A percentile compares a stretch with the other conserved stretches of the same genome.
These are phyloP conservation scores for Sylvia borin DNA, from an alignment of 2,797 vertebrate genomes.

Conservation along the genomic window DNA sequence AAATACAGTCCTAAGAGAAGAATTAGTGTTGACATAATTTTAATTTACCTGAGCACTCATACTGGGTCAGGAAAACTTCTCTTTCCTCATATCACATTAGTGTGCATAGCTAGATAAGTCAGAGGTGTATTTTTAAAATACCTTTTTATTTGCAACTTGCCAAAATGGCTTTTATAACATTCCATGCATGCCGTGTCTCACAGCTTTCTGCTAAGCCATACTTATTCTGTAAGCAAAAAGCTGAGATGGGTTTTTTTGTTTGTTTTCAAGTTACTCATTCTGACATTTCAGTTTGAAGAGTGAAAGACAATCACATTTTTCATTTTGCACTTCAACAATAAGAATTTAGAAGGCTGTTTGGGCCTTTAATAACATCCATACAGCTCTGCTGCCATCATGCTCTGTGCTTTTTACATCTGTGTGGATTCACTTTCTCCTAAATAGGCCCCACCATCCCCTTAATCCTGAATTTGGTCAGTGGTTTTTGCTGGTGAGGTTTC, in stretches of 20 bases:
- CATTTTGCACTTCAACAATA: not conserved
- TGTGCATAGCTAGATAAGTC: not conserved
- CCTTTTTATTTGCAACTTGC: not conserved
- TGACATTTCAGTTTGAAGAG: not conserved
- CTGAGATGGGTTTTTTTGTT: not conserved
- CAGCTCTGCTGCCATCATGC: not conserved
- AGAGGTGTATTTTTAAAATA: not conserved
- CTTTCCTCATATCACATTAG: not conserved
- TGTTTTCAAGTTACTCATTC: not conserved
- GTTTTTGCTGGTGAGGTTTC: not conserved
- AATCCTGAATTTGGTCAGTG: not conserved
- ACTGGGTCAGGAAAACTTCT: not conserved
- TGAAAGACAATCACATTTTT: not conserved
- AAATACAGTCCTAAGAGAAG: constrained; percentile 5
- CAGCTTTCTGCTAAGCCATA: not conserved
- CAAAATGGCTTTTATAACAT: not conserved
- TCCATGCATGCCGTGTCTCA: not conserved
- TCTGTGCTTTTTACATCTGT: not conserved
- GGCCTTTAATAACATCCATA: not conserved
- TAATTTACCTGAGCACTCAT: not conserved
- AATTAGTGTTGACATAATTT: not conserved
- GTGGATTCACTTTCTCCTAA: not conserved
- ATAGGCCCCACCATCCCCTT: not conserved
- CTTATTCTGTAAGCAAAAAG: not conserved
- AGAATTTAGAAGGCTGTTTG: not conserved